Evolutionary conservation across 2,113 vertebrate species (phyloP), one percentile per base, ranked within the genome.

Genomic region (Elephantulus edwardii): DNA sequence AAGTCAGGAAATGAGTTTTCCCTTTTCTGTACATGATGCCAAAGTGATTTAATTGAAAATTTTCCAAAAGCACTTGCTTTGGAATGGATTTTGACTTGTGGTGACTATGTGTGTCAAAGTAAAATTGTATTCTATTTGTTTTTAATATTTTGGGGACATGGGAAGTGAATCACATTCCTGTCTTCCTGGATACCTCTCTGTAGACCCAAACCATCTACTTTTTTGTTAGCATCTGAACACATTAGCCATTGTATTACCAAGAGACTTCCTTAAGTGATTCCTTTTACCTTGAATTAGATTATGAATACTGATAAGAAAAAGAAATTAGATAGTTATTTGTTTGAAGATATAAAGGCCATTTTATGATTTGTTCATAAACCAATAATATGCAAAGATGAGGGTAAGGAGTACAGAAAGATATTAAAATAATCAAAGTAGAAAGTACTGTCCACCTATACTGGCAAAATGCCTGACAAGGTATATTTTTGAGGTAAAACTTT

Each of bases 401-500:
- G 10, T 11, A 1, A 12, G 19, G 22, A 19, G 6, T 4, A 54
- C 20, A 33, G 7, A 44, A 14, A 48, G 17, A 2, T 4, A 0
- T 14, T 54, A 24, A 2, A 58, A 20, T 48, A 38, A 81, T 33
- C 13, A n/a, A n/a, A 4, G 16, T 33, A 42, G 14, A 20, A 83
- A 64, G 6, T 10, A 1, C 38, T 50, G 42, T 44, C 6, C 6
- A 10, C 3, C 33, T n/a, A 5, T 44, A 52, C 38, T 5, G 2
- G 11, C 44, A 38, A 4, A 28, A 3, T 9, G 42, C 40, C 16
- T 52, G 44, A 7, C 60, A 77, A 85, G n/a, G n/a, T 28, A 28
- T 38, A 48, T 68, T 88, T 90, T 16, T 92, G 62, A 78, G 38
- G 24, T 38, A 50, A 10, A 90, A n/a, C 60, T 38, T 58, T 54